Conservation (phyloP, 2,113 vertebrate species). For the Corydoras maculifer region DNA sequence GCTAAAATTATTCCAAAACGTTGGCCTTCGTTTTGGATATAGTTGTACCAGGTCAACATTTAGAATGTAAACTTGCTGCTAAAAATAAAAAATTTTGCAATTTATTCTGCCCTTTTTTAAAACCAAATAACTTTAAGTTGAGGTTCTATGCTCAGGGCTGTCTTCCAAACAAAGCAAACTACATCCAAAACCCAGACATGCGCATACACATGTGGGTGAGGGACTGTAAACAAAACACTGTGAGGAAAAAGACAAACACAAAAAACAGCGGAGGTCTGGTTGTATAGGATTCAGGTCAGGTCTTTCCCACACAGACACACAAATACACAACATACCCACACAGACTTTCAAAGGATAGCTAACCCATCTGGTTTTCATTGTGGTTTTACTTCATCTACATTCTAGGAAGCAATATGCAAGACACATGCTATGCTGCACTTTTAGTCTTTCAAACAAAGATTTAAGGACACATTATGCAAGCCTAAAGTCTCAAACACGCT, state of each 20-base stretch:
- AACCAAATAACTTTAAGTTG: too few relatives aligned
- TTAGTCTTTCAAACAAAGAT: not conserved
- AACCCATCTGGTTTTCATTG: constrained; percentile 44
- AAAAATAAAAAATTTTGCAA: too few relatives aligned
- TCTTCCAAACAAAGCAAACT: constrained; percentile 63
- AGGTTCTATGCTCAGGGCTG: constrained; percentile 41
- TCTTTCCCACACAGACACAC: constrained; percentile 37
- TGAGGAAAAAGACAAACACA: constrained; percentile 40
- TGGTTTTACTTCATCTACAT: constrained; percentile 27
- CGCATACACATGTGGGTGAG: constrained; percentile 2
- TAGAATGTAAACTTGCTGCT: too few relatives aligned
- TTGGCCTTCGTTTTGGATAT: too few relatives aligned
- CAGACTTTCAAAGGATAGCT: constrained; percentile 35
- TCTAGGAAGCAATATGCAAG: constrained; percentile 31
- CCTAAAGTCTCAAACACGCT: constrained; percentile 4
- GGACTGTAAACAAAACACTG: constrained; percentile 35
- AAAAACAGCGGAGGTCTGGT: constrained; percentile 39
- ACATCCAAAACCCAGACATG: constrained; percentile 41
- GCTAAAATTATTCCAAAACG: too few relatives aligned
- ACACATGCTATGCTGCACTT: constrained; percentile 31
- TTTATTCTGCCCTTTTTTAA: too few relatives aligned
- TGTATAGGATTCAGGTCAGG: constrained; percentile 35
- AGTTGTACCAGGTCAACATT: too few relatives aligned
- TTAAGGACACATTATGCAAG: not conserved
- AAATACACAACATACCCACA: constrained; percentile 17